Conservation (phyloP, 2,113 vertebrate species). For the Syngnathus scovelli region DNA sequence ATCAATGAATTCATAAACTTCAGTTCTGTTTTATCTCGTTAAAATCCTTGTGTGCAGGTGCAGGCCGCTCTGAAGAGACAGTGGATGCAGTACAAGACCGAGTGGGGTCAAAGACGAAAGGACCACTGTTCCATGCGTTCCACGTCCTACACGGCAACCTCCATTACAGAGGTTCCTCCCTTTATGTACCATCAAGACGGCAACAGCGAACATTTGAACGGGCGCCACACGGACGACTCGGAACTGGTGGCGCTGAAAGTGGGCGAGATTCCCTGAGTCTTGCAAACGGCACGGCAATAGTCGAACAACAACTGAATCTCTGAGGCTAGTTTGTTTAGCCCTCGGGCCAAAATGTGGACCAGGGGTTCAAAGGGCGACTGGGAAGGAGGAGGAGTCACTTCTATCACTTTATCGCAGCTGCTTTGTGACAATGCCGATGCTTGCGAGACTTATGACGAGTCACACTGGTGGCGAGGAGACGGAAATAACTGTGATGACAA, state of each 20-base stretch:
- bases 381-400: conserved; percentile 6
- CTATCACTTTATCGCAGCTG: conserved; percentile 1
- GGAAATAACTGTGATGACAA: conserved; percentile 6
- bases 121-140: conserved; percentile 80
- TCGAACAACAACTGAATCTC: background rate
- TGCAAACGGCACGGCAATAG: background rate
- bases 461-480: conserved; percentile 48
- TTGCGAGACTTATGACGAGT: conserved; percentile 34
- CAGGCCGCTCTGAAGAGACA: conserved; percentile 86
- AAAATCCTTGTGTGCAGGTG: conserved; percentile 68
- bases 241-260: conserved; percentile 81
- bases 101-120: conserved; percentile 82
- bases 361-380: background rate
- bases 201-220: conserved; percentile 75
- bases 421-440: background rate
- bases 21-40: background rate
- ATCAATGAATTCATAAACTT: background rate
- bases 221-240: conserved; percentile 72
- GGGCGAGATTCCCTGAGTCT: conserved; percentile 75
- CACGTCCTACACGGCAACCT: conserved; percentile 82
- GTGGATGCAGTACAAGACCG: conserved; percentile 84
- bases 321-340: background rate
- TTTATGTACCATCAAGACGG: conserved; percentile 82
- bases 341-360: background rate
- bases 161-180: conserved; percentile 79